These are phyloP conservation scores for Varanus salvator DNA, from an alignment of 2,113 vertebrate genomes.

Conservation along the genomic window DNA sequence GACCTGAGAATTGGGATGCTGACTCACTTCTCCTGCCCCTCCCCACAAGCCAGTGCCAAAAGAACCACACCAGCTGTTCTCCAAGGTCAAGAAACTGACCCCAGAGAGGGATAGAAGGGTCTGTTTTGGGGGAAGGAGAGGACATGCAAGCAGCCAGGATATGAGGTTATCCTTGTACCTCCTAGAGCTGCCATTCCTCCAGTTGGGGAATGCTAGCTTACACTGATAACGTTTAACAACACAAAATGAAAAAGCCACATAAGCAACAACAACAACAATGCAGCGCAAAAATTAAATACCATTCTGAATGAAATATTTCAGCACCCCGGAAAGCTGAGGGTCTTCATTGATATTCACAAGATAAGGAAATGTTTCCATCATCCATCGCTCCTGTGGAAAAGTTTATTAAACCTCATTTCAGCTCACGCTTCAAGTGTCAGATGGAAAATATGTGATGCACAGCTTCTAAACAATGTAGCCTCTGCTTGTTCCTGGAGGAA, in stretches of 20 bases:
- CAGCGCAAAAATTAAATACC: constrained; percentile 66
- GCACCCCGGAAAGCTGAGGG: constrained; percentile 86
- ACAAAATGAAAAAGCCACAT: neutral
- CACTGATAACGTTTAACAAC: neutral
- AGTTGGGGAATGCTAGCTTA: no score
- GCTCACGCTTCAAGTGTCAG: neutral
- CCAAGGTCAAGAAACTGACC: no score
- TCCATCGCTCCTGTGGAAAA: constrained; percentile 81
- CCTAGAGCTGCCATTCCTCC: no score
- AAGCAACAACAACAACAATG: neutral
- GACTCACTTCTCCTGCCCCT: no score
- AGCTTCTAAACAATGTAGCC: neutral
- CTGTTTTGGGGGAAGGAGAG: no score
- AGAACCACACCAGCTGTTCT: no score
- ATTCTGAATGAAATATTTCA: constrained; percentile 86
- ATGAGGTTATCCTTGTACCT: no score
- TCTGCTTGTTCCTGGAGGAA: neutral
- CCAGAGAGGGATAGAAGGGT: no score
- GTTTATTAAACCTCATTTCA: constrained; percentile 19
- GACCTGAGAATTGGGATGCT: no score
- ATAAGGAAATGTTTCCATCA: constrained; percentile 86
- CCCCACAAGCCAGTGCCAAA: no score
- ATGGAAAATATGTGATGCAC: neutral
- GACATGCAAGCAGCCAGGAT: no score
- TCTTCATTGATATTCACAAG: constrained; percentile 89